These are phyloP conservation scores for Notodonta dromedarius DNA, from an alignment of 2,888 invertebrate genomes.

Conservation along the genomic window DNA sequence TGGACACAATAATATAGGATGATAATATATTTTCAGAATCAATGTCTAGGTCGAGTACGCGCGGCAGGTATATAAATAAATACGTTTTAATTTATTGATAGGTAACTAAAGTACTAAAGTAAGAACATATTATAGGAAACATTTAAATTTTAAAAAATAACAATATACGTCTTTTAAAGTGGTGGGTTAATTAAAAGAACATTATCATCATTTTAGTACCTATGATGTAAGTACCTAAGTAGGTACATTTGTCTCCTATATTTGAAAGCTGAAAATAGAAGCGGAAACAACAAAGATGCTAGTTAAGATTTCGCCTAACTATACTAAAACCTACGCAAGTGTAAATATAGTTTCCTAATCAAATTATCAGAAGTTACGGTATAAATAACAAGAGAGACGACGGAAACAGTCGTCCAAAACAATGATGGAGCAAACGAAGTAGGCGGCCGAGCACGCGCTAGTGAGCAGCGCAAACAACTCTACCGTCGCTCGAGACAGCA, in stretches of 20 bases:
- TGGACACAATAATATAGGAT: conserved; percentile 78
- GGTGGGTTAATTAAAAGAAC: no score
- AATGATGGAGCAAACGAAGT: conserved; percentile 46
- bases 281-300: no score
- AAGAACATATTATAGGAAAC: no score
- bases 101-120: no score
- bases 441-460: conserved; percentile 37
- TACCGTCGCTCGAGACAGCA: conserved; percentile 51
- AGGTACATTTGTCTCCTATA: no score
- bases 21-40: conserved; percentile 80
- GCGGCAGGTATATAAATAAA: conserved; percentile 31
- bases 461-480: conserved; percentile 52
- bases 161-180: no score
- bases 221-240: no score
- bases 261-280: no score
- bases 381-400: conserved; percentile 38
- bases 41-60: conserved; percentile 77
- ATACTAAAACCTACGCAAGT: neutral
- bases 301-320: neutral
- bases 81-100: conserved; percentile 23
- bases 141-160: no score
- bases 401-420: conserved; percentile 50
- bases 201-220: no score
- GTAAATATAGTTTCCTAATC: conserved; percentile 20
- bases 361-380: conserved; percentile 23